Base-by-base conservation (phyloP, 1,140 invertebrate species). In the Temnothorax curvispinosus region DNA sequence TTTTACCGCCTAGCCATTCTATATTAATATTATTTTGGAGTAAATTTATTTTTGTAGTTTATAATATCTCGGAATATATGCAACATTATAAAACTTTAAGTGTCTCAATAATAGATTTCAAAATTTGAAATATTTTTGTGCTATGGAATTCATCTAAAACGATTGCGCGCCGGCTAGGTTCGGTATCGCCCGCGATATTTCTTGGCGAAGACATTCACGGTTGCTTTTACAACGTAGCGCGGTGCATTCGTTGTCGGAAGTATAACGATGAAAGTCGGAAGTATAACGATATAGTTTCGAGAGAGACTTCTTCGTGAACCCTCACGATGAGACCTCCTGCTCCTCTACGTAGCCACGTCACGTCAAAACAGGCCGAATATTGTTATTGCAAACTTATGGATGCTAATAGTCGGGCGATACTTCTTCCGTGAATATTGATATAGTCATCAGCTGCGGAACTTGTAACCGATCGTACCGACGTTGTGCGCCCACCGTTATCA, bases 151-250 rank as follows among this genome's bases (percentile, higher is more conserved):
- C 47, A 77, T 77, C 75, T 64, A n/a, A 41, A 47, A 41, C 32
- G 58, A 38, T 38, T 15, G n/a, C 21, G 67, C 44, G 65, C 47
- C 27, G 3, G 27, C n/a, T 64, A 41, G 52, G 35, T 7, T 82
- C 47, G 44, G 47, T 54, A 69, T 35, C 47, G 8, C 11, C 27
- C 67, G 54, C 67, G 38, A 69, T 82, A 82, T 82, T 82, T 82
- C 80, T 82, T 47, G 47, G 21, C 38, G n/a, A 52, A 27, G 69
- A 84, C 80, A 71, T 82, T 82, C 80, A 82, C 67, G 80, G 41
- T 84, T 60, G 41, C 47, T 47, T 84, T 74, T 84, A 60, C 21
- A 58, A 82, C 67, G 27, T 72, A 60, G 54, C 27, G 41, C 41
- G 9, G 74, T 74, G 54, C 69, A 84, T 74, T 60, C 54, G 41